Conservation (phyloP, 2,113 vertebrate genomes). For the Saimiri boliviensis region DNA sequence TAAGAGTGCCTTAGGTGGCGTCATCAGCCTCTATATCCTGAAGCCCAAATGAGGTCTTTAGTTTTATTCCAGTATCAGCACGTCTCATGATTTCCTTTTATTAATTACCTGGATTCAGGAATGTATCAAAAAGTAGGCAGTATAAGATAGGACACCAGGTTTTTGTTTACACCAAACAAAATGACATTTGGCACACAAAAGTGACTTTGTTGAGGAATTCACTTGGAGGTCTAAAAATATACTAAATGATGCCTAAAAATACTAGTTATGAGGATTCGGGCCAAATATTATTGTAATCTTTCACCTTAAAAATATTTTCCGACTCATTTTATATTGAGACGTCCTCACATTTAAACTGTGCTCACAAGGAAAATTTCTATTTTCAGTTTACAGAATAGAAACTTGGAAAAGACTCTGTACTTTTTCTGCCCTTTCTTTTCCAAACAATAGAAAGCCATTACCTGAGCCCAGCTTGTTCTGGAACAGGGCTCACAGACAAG, state of each 20-base stretch:
- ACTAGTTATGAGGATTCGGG: conserved; percentile 21
- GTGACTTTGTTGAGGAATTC: conserved; percentile 40
- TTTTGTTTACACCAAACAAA: conserved; percentile 8
- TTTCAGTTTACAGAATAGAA: conserved; percentile 68
- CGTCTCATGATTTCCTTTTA: conserved; percentile 32
- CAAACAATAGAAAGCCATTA: conserved; percentile 55
- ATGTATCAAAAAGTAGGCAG: not conserved
- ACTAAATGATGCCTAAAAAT: conserved; percentile 49
- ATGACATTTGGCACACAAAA: conserved; percentile 40
- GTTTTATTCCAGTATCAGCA: conserved; percentile 38
- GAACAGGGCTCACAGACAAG: conserved; percentile 18
- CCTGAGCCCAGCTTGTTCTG: conserved; percentile 30
- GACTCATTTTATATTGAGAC: conserved; percentile 63
- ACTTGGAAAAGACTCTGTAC: conserved; percentile 44
- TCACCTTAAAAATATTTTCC: conserved; percentile 69
- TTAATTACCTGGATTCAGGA: not conserved
- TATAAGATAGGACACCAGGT: not conserved
- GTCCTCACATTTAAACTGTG: conserved; percentile 29
- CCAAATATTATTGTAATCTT: conserved; percentile 64
- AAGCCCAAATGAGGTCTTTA: conserved; percentile 53
- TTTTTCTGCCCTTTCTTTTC: conserved; percentile 60
- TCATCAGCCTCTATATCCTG: not conserved
- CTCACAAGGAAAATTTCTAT: conserved; percentile 69
- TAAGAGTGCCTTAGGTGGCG: accelerated
- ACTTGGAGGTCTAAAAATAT: conserved; percentile 65